Percentiles rank a stretch among this genome's conserved stretches.
phyloP scores from a whole-genome alignment of 2,797 vertebrate genomes.

The Scolopax rusticola region DNA sequence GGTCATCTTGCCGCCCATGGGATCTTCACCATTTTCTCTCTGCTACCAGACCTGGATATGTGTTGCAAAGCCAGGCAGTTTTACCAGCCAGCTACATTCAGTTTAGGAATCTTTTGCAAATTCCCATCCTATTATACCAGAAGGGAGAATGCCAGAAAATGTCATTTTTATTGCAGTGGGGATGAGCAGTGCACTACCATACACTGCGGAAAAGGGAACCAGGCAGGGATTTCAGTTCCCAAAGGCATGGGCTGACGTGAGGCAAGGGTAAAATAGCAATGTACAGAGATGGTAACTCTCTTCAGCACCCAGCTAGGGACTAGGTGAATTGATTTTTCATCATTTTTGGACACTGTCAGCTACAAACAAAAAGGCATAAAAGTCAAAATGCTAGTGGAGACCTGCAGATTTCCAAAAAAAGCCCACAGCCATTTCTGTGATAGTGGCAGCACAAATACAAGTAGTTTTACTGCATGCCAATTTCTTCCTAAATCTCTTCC shows the following conservation, averaged over 20 bases:
- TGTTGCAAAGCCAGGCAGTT: background rate
- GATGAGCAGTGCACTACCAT: background rate
- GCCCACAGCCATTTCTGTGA: background rate
- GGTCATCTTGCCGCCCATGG: background rate
- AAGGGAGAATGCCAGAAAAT: background rate
- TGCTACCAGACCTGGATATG: background rate
- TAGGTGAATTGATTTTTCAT: slow-evolving; percentile 9
- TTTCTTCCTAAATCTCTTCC: slow-evolving; percentile 40
- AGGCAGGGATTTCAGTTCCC: background rate
- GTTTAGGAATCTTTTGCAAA: background rate
- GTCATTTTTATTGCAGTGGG: background rate
- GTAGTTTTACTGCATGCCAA: slow-evolving; percentile 10
- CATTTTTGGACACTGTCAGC: background rate
- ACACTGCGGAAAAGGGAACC: background rate
- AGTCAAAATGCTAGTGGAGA: background rate
- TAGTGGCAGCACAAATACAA: background rate
- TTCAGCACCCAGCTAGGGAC: background rate
- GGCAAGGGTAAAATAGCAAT: background rate
- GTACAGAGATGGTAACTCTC: background rate
- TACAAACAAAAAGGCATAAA: background rate
- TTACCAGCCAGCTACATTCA: background rate
- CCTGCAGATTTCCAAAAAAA: background rate
- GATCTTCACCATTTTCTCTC: background rate
- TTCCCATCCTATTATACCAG: background rate
- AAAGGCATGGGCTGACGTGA: background rate